Evolutionary conservation across 2,113 vertebrate species (phyloP).

Genomic region (zebrafish (Danio rerio)): DNA sequence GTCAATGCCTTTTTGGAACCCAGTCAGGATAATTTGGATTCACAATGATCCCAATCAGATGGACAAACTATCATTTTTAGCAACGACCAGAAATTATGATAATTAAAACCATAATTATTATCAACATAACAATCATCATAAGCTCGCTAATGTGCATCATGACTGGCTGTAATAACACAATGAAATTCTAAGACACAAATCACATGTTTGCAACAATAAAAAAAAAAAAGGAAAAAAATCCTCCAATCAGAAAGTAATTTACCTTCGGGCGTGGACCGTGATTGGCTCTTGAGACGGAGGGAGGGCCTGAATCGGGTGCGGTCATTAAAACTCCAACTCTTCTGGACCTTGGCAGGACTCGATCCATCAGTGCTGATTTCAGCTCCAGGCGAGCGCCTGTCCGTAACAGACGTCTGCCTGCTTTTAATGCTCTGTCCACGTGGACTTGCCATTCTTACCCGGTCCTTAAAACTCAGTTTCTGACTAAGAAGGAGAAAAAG

Average conservation of each 20-base stretch:
- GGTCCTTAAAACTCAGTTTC: constrained; percentile 95
- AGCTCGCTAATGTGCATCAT: not conserved
- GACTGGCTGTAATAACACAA: not conserved
- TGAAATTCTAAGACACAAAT: too few species aligned
- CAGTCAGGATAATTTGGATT: not conserved
- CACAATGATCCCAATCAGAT: not conserved
- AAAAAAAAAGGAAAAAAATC: too few species aligned
- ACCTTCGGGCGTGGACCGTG: constrained; percentile 89
- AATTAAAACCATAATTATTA: not conserved
- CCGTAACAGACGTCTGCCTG: constrained; percentile 86
- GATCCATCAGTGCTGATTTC: constrained; percentile 84
- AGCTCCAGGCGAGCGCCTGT: constrained; percentile 87
- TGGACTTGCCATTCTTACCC: constrained; percentile 94
- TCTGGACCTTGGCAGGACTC: constrained; percentile 95
- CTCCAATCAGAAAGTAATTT: constrained; percentile 36
- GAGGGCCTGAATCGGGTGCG: constrained; percentile 94
- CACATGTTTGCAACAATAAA: too few species aligned
- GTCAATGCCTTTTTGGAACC: not conserved
- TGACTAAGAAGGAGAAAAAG: constrained; percentile 76
- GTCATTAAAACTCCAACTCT: constrained; percentile 99
- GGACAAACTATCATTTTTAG: not conserved
- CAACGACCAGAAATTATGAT: not conserved
- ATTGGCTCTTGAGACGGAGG: constrained; percentile 92
- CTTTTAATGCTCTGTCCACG: constrained; percentile 94
- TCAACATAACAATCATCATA: not conserved